Evolutionary conservation across 2,888 invertebrate species (phyloP), one percentile per base, ranked within the genome.

Genomic region (Macropis europaea): DNA sequence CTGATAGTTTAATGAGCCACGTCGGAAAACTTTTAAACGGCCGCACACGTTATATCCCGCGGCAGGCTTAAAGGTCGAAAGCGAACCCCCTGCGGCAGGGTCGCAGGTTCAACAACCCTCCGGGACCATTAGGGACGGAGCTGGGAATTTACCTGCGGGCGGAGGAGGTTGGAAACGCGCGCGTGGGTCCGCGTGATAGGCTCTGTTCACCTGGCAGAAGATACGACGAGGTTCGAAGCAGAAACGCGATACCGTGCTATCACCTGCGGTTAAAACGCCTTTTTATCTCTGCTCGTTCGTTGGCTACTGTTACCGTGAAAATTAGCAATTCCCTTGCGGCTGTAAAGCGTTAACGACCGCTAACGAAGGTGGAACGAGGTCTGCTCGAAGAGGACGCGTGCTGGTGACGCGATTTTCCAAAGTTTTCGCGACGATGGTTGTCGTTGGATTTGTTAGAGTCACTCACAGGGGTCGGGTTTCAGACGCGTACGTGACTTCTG

Each of bases 1-100:
- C 60, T 81, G 74, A 79, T 79, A 81, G 81, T 79, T 79, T 79
- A 79, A 79, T 79, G 77, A 77, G 78, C 75, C 63, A 64, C 78
- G 78, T 74, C 81, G 78, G 73, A 69, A 40, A 77, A 79, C 66
- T 75, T 79, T 75, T 75, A 73, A 75, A 77, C 67, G 81, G 72
- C 56, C 48, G 69, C 26, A 61, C 80, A 67, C 67, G 80, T 60
- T 76, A 73, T 59, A 62, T 48, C 59, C 53, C 38, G 40, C 48
- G 63, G 63, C 62, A 62, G 64, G 45, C 69, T 72, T 68, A 64
- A 54, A 62, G 67, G 57, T 77, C 56, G 77, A 79, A 74, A 56
- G 68, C 43, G 66, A 73, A 53, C 71, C 47, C 63, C 45, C 59
- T 50, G 11, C 48, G 60, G 63, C 62, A 59, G 74, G 63, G 73